Percentiles rank a stretch among this genome's conserved stretches.
Evolutionary conservation across 92 coral and sea anemone genomes (phyloP).

Genomic region (Siderastrea radians): DNA sequence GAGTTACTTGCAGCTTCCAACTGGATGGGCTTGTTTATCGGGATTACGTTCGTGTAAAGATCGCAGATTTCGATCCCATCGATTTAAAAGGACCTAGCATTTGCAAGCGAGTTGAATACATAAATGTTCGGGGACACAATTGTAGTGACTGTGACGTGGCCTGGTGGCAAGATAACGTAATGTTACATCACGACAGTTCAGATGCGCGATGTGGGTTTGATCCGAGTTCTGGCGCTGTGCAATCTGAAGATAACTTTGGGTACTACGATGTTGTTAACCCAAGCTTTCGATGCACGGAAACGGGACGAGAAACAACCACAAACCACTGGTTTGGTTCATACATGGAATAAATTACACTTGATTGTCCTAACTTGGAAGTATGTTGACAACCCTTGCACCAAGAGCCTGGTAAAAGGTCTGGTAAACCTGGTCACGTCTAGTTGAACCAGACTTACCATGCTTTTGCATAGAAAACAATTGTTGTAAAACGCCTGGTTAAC

Average conservation of each 20-base stretch:
- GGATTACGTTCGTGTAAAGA: constrained; percentile 67
- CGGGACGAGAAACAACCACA: constrained; percentile 23
- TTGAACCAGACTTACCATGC: too few relatives aligned
- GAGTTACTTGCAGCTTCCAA: constrained; percentile 71
- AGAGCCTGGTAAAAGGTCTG: too few relatives aligned
- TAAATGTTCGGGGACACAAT: constrained; percentile 68
- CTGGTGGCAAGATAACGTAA: constrained; percentile 29
- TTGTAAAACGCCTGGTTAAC: too few relatives aligned
- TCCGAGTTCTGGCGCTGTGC: constrained; percentile 16
- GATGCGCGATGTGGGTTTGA: constrained; percentile 22
- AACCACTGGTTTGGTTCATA: constrained; percentile 56
- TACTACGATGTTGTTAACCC: not conserved
- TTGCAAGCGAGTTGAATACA: constrained; percentile 64
- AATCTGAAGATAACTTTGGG: constrained; percentile 49
- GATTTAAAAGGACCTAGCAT: constrained; percentile 19
- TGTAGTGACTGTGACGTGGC: constrained; percentile 29
- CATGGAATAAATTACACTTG: too few relatives aligned
- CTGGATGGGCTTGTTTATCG: constrained; percentile 58
- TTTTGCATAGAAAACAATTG: too few relatives aligned
- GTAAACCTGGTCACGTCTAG: too few relatives aligned
- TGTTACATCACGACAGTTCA: constrained; percentile 50
- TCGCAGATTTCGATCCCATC: constrained; percentile 45
- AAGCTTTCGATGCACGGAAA: constrained; percentile 17
- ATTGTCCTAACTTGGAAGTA: too few relatives aligned
- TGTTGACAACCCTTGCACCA: too few relatives aligned